A percentile compares a stretch with the other conserved stretches of the same genome.
Evolutionary conservation across 2,113 vertebrate species (phyloP).

Genomic region (Phyllopteryx taeniolatus): DNA sequence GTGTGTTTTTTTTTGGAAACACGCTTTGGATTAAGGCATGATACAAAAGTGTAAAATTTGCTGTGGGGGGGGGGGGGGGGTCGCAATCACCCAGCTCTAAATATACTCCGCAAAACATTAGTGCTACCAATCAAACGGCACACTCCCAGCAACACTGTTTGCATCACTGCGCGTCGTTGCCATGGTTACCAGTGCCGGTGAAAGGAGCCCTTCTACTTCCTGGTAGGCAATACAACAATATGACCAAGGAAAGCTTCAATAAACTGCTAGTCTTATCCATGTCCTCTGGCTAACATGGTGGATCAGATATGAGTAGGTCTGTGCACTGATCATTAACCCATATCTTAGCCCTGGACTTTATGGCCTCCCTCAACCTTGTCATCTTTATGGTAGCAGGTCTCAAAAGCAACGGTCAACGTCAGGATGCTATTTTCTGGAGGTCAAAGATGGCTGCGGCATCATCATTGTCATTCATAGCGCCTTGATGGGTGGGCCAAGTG

Average conservation of each 20-base stretch:
- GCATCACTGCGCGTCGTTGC: slow-evolving; percentile 39
- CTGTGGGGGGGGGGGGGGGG: background rate
- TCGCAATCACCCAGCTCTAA: slow-evolving; percentile 8
- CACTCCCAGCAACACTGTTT: slow-evolving; percentile 8
- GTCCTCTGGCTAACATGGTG: background rate
- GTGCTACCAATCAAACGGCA: slow-evolving; percentile 45
- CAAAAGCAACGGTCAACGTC: background rate
- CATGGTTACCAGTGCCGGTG: slow-evolving; percentile 28
- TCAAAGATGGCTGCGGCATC: background rate
- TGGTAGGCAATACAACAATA: background rate
- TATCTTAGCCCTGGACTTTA: slow-evolving; percentile 5
- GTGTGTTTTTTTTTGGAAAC: no score
- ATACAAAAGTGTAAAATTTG: background rate
- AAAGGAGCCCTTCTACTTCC: background rate
- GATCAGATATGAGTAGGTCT: background rate
- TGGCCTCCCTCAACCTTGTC: background rate
- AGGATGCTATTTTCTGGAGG: slow-evolving; percentile 1
- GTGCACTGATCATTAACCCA: background rate
- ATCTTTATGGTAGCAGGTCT: background rate
- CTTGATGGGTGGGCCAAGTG: background rate
- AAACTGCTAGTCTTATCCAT: background rate
- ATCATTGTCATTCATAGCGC: slow-evolving; percentile 6
- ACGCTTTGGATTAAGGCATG: no score
- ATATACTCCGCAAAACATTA: slow-evolving; percentile 51
- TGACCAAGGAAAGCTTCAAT: background rate